These are phyloP conservation scores for Drosophila flavopinicola DNA, from an alignment of 2,888 invertebrate genomes.

Conservation along the genomic window DNA sequence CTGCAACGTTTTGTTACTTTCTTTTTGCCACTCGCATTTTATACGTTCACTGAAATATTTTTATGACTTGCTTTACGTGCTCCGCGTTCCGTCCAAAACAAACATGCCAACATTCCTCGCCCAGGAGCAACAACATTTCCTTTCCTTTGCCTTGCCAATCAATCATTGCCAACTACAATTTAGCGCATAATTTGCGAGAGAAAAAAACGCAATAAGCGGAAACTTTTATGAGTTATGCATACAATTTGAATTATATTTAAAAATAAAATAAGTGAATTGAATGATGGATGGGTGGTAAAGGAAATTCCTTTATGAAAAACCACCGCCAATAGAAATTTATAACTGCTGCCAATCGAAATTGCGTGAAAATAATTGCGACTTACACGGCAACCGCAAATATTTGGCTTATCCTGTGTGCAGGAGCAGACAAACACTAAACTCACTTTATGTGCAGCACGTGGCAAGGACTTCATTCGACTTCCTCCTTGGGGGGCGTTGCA, in stretches of 20 bases:
- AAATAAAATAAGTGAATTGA: slow-evolving; percentile 16
- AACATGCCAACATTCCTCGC: slow-evolving; percentile 38
- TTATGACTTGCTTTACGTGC: slow-evolving; percentile 75
- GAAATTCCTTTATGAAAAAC: no score
- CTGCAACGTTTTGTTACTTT: slow-evolving; percentile 70
- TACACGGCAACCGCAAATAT: slow-evolving; percentile 2
- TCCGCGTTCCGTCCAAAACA: slow-evolving; percentile 45
- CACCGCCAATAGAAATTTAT: neutral
- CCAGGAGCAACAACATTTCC: slow-evolving; percentile 12
- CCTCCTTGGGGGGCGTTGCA: slow-evolving; percentile 16
- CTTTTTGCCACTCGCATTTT: slow-evolving; percentile 37
- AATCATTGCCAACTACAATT: slow-evolving; percentile 74
- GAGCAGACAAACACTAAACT: neutral
- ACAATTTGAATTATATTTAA: slow-evolving; percentile 26
- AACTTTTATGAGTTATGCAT: slow-evolving; percentile 32
- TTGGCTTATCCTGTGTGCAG: slow-evolving; percentile 5
- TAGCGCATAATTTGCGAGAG: slow-evolving; percentile 65
- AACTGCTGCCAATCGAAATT: slow-evolving; percentile 21
- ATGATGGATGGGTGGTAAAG: slow-evolving; percentile 27
- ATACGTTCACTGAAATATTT: slow-evolving; percentile 67
- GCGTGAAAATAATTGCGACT: slow-evolving; percentile 1
- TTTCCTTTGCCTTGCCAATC: slow-evolving; percentile 51
- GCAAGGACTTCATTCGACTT: slow-evolving; percentile 1
- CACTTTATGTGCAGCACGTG: slow-evolving; percentile 43
- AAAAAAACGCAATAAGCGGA: slow-evolving; percentile 28